Evolutionary conservation across 2,113 vertebrate genomes (phyloP).

Genomic region (Micromys minutus): DNA sequence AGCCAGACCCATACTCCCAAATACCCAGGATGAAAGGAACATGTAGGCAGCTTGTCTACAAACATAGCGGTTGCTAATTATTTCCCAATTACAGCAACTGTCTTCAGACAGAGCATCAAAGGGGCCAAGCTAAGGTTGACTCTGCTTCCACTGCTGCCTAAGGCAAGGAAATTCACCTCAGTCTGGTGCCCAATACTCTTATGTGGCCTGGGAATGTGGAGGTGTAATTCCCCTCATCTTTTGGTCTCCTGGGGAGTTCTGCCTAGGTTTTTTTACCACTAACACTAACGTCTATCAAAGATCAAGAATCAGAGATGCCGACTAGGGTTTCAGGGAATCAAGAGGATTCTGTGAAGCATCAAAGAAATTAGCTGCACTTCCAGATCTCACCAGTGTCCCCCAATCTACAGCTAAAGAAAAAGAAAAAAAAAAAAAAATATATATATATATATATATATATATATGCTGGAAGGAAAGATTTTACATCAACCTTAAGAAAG

Average conservation of each 20-base stretch:
- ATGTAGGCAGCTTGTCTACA: constrained; percentile 26
- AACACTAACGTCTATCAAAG: neutral
- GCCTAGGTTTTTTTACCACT: neutral
- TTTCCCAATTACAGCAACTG: constrained; percentile 72
- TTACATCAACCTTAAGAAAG: neutral
- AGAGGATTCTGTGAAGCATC: neutral
- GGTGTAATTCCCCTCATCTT: neutral
- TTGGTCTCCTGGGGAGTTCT: neutral
- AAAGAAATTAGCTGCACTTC: neutral
- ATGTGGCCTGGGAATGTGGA: constrained; percentile 6
- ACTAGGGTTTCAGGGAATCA: neutral
- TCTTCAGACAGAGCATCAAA: constrained; percentile 74
- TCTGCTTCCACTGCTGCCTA: constrained; percentile 50
- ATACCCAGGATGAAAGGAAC: constrained; percentile 36
- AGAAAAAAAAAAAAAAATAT: neutral
- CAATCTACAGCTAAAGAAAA: neutral
- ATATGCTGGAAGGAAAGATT: neutral
- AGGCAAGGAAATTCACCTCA: constrained; percentile 70
- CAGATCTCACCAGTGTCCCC: neutral
- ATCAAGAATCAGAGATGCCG: neutral
- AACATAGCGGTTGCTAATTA: constrained; percentile 75
- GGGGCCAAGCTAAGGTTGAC: constrained; percentile 43
- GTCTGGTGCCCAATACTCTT: neutral
- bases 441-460: neutral
- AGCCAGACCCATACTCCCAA: constrained; percentile 8